phyloP scores from a whole-genome alignment of 2,888 invertebrate genomes.

The Arctia plantaginis region DNA sequence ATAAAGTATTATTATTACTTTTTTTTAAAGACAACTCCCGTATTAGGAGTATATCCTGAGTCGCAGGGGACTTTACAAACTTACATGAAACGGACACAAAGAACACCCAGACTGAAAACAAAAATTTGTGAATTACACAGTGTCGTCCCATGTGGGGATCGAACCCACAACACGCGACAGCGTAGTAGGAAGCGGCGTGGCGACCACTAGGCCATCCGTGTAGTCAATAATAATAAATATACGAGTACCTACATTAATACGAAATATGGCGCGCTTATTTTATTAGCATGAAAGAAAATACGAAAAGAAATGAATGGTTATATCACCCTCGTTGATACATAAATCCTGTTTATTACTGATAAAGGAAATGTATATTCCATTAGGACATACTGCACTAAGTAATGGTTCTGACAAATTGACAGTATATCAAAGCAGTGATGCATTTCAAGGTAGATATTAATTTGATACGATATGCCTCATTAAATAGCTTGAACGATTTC shows the following conservation, averaged over 20 bases:
- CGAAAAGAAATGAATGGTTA: neutral
- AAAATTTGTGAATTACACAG: no score
- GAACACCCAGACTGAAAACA: no score
- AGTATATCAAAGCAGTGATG: conserved; percentile 35
- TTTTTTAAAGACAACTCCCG: no score
- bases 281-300: neutral
- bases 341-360: neutral
- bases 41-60: no score
- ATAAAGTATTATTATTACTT: no score
- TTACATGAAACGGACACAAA: no score
- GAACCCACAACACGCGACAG: no score
- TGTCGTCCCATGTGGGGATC: no score
- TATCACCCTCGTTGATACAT: neutral
- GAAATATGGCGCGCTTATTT: neutral
- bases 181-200: no score
- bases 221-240: neutral
- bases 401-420: conserved; percentile 32
- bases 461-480: conserved; percentile 34
- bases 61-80: no score
- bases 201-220: no score
- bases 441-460: conserved; percentile 48
- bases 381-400: conserved; percentile 8
- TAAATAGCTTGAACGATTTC: conserved; percentile 12
- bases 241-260: neutral
- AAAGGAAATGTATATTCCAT: conserved; percentile 9